Evolutionary conservation across 2,888 invertebrate genomes (phyloP), one percentile per base, ranked within the genome.

Genomic region (Eueremaeus valkanovi): DNA sequence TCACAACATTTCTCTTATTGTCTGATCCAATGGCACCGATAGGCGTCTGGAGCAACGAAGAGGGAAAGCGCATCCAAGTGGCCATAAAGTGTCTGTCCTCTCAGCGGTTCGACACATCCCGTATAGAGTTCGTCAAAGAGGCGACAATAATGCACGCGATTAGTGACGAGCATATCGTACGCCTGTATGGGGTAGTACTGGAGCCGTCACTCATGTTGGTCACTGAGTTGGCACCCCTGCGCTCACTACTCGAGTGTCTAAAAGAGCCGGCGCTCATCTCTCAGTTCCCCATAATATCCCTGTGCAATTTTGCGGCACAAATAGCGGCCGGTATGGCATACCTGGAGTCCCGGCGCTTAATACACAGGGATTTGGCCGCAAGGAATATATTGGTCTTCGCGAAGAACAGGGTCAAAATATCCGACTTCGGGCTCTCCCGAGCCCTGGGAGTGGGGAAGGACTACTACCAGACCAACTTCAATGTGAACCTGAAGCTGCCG

Each of bases 251-350:
- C 75, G 97, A 98, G 85, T 98, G 98, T 82, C 88, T 99, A 45
- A 94, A 95, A 81, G 97, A 98, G 83, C 91, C 93, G 0, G 90
- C 93, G 0, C 85, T 97, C 75, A 87, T 95, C 6, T 87, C 90
- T n/a, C 93, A 92, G 83, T 95, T 98, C 84, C 92, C 95, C 0
- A 92, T 98, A 73, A 88, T 92, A 72, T 92, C 92, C 21, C 87
- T 99, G 36, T 97, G 95, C 85, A 93, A 94, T 84, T 98, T 97
- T 84, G 93, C 95, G 49, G 89, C 92, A 82, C 96, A 97, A 85
- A 95, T 97, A 73, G 93, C 93, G 84, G 93, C 94, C 85, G 99
- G 98, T 73, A 99, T 99, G 98, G 90, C 92, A 83, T 99, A 98
- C 85, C 87, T 99, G 80, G 97, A 97, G 85, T 90, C 90, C 78